Conservation (phyloP, 2,797 vertebrate genomes). For the Cyclura pinguis region DNA sequence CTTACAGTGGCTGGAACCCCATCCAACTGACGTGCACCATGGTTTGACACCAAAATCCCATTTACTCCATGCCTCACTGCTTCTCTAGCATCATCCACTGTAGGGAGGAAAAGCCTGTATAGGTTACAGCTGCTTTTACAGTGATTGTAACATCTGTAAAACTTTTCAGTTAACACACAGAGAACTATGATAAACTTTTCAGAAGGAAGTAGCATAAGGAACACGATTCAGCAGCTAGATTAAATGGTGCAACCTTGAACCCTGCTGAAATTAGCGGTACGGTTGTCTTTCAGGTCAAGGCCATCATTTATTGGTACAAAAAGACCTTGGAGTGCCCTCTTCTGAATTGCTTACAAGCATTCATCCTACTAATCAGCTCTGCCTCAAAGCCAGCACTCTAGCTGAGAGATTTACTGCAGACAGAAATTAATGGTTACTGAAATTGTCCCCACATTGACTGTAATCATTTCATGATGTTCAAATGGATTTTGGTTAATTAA, state of each 20-base stretch:
- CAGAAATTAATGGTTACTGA: conserved; percentile 3
- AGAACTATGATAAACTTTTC: not conserved
- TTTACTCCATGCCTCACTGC: conserved; percentile 84
- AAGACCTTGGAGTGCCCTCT: not conserved
- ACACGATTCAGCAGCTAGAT: not conserved
- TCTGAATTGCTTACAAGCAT: not conserved
- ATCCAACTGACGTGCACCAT: conserved; percentile 90
- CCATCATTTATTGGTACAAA: conserved; percentile 8
- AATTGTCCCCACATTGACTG: conserved; percentile 14
- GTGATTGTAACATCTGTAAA: conserved; percentile 27
- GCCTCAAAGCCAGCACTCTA: conserved; percentile 22
- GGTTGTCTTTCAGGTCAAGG: conserved; percentile 25
- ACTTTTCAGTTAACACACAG: not conserved
- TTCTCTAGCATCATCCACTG: conserved; percentile 87
- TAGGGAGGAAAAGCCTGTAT: conserved; percentile 46
- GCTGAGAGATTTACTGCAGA: conserved; percentile 22
- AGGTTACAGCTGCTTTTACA: not conserved
- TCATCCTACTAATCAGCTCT: not conserved
- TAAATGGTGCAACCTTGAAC: not conserved
- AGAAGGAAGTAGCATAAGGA: not conserved
- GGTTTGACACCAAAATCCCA: conserved; percentile 92
- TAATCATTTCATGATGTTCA: conserved; percentile 13
- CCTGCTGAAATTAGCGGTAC: conserved; percentile 9
- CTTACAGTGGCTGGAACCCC: conserved; percentile 91
- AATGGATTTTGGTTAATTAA: conserved; percentile 11